phyloP scores from a whole-genome alignment of 1,140 invertebrate genomes.

The Drosophila sucinea region DNA sequence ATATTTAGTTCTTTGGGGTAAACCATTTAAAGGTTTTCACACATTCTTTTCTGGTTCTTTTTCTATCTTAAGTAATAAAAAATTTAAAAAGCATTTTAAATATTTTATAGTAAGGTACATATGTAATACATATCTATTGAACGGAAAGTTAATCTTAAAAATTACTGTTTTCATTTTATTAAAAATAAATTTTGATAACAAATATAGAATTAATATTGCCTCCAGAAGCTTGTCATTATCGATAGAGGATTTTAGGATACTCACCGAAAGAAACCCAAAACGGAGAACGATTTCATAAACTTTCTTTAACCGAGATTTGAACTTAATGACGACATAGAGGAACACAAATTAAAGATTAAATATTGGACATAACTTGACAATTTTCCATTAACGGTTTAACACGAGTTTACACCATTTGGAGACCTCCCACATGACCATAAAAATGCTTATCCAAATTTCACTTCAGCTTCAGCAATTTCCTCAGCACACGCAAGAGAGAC shows the following conservation, averaged over 20 bases:
- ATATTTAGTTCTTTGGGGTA: too few species aligned
- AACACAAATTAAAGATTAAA: neutral
- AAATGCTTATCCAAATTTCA: conserved; percentile 28
- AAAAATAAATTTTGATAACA: too few species aligned
- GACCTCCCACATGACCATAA: conserved; percentile 7
- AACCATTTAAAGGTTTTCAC: too few species aligned
- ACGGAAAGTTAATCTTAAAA: too few species aligned
- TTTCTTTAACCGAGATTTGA: neutral
- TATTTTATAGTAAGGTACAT: too few species aligned
- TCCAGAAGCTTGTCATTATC: neutral
- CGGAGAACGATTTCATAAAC: neutral
- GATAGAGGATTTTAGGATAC: neutral
- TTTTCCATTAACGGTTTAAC: neutral
- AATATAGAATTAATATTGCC: too few species aligned
- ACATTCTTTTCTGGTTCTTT: too few species aligned
- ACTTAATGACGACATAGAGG: neutral
- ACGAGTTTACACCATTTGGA: neutral
- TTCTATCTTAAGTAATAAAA: too few species aligned
- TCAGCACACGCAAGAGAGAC: conserved; percentile 23
- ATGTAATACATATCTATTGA: too few species aligned
- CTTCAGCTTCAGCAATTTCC: conserved; percentile 26
- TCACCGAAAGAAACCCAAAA: too few species aligned
- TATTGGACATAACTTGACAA: neutral
- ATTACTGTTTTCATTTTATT: too few species aligned
- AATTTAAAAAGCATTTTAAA: too few species aligned